Base-by-base conservation (phyloP, 2,888 invertebrate genomes). In the Leucozona laternaria region DNA sequence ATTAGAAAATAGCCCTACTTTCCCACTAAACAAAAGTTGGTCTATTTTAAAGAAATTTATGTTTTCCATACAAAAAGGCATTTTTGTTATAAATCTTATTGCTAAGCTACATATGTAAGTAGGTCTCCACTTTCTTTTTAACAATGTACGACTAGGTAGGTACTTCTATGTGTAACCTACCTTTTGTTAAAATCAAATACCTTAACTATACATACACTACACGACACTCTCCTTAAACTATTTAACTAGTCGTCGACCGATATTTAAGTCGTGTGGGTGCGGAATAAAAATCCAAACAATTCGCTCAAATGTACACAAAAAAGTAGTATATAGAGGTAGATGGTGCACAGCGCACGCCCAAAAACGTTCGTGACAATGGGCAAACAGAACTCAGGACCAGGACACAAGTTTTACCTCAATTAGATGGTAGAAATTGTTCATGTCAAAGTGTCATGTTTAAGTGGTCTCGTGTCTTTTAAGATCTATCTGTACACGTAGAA, bases 371-470 rank as follows among this genome's bases (percentile, higher is more conserved):
- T 55, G 71, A 58, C 66, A 77, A 20, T 68, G 83, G 37, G 48
- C 71, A 66, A 57, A 64, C 31, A 68, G 25, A 37, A 45, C 25
- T 25, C 20, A 72, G 71, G 70, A 71, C 75, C 45, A 45, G 64
- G 66, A 60, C 73, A 72, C 72, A 66, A 60, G 80, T 77, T 31
- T 31, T 72, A 72, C 80, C 72, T 80, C 84, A 80, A 85, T 85
- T 80, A 85, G 80, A 80, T 60, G 68, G 48, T 77, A 72, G 68
- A 85, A 80, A 80, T 80, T 85, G 80, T 80, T 80, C 77, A 77
- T 80, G 80, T 81, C 80, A 80, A 62, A 73, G 80, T 73, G 77
- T 80, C 85, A 80, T 85, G 85, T 80, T 77, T 64, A 80, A 78
- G 85, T 85, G 85, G 72, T 80, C 57, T 34, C 62, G 25, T 70